phyloP scores from a whole-genome alignment of 2,113 vertebrate genomes.

The Leucopsar rothschildi region DNA sequence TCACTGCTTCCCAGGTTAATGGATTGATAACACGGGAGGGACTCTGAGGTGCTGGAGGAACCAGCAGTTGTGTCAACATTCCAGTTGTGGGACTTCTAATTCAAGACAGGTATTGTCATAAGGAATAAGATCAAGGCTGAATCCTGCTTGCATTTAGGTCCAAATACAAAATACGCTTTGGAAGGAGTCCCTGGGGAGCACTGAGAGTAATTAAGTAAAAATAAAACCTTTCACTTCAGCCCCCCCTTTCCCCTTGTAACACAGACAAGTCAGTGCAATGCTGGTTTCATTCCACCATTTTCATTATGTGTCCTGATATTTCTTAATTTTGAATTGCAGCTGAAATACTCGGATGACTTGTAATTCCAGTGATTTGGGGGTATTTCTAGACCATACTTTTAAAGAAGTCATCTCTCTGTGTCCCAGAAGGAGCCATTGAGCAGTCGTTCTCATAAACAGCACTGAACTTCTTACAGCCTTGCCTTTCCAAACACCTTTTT shows the following conservation, averaged over 20 bases:
- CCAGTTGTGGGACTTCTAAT: conserved; percentile 35
- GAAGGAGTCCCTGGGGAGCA: conserved; percentile 13
- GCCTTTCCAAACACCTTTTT: neutral
- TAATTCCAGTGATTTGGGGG: conserved; percentile 24
- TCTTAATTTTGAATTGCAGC: conserved; percentile 16
- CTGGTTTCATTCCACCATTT: conserved; percentile 10
- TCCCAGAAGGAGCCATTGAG: conserved; percentile 41
- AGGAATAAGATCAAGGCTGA: conserved; percentile 35
- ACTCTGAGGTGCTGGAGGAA: neutral
- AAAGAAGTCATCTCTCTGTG: neutral
- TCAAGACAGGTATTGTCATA: neutral
- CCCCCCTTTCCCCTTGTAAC: neutral
- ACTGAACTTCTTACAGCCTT: neutral
- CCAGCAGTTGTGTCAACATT: neutral
- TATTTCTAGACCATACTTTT: conserved; percentile 2
- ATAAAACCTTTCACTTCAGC: conserved; percentile 43
- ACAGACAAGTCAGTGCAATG: neutral
- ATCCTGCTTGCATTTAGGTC: conserved; percentile 19
- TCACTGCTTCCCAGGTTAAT: neutral
- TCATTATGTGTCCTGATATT: conserved; percentile 14
- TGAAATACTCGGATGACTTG: conserved; percentile 26
- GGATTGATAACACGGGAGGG: neutral
- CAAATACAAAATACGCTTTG: conserved; percentile 10
- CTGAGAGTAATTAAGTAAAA: conserved; percentile 47
- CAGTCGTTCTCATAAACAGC: neutral